Evolutionary conservation across 2,888 invertebrate species (phyloP), one percentile per base, ranked within the genome.

Genomic region (Cantharis nigra): DNA sequence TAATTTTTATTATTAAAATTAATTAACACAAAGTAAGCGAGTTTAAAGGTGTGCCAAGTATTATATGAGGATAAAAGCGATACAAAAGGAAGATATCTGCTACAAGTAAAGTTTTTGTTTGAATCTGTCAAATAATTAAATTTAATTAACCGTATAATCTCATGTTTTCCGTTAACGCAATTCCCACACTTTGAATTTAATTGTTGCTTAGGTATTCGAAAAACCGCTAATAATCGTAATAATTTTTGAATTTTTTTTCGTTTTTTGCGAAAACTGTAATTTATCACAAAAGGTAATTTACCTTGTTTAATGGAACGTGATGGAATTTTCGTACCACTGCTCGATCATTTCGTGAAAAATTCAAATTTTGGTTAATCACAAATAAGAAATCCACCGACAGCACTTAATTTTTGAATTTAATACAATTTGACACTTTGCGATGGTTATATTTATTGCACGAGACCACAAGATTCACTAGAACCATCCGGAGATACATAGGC

Each of bases 401-500:
- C 69, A 26, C 74, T 63, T 30, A 69, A 69, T 63, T 63, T 49
- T 49, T 7, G n/a, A 49, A n/a, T 49, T 49, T 5, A 49, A n/a
- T n/a, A 2, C n/a, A 67, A 67, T 23, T 67, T 67, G 65, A 23
- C 65, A 67, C 65, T 23, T 18, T 20, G n/a, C 14, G 10, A 63
- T 72, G 70, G 75, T 75, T 78, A 71, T 73, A 65, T 72, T 49
- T 65, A 69, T 72, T 70, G 75, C 75, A 69, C 72, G 72, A 75
- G 69, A 49, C 70, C 69, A 75, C 77, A 74, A 72, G 74, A 77
- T 63, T 74, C 62, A 74, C 74, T 77, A 67, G 71, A 75, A 73
- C 73, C 78, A 71, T 76, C 76, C 70, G 77, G 74, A 77, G 74
- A 69, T 69, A 74, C 78, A 72, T 20, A 49, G 49, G 49, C 75